Conservation (phyloP, 2,888 invertebrate species). For the Drosophila cognata region DNA sequence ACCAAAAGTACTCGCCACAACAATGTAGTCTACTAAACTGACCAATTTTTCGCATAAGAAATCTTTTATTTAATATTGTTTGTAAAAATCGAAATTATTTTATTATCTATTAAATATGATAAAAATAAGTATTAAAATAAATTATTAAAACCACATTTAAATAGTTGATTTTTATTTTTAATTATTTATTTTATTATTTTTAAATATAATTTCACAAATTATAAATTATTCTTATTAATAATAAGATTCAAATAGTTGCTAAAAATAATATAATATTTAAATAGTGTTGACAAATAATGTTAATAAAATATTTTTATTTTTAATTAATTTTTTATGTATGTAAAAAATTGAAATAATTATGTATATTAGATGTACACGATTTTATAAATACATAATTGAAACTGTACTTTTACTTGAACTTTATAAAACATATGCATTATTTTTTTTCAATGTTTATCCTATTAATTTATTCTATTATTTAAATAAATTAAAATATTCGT, state of each 20-base stretch:
- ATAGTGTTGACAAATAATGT: not conserved
- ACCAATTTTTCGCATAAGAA: not conserved
- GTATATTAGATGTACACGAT: not conserved
- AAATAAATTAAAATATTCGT: not conserved
- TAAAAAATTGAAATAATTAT: not conserved
- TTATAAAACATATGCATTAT: fast-evolving
- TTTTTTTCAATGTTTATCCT: no score
- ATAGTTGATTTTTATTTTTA: no score
- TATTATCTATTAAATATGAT: not conserved
- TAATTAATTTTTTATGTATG: not conserved
- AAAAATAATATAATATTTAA: not conserved
- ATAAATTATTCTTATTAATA: not conserved
- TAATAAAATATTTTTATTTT: not conserved
- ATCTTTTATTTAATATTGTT: not conserved
- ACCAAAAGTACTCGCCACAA: not conserved
- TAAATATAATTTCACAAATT: fast-evolving
- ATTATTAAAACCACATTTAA: not conserved
- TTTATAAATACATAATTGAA: not conserved
- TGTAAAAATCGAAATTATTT: not conserved
- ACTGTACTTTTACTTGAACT: not conserved
- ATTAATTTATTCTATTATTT: not conserved
- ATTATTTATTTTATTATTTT: not conserved
- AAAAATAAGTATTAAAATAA: not conserved
- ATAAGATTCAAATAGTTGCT: not conserved
- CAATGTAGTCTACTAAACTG: not conserved